Evolutionary conservation across 2,888 invertebrate genomes (phyloP), one percentile per base, ranked within the genome.

Genomic region (Luperina nickerlii): DNA sequence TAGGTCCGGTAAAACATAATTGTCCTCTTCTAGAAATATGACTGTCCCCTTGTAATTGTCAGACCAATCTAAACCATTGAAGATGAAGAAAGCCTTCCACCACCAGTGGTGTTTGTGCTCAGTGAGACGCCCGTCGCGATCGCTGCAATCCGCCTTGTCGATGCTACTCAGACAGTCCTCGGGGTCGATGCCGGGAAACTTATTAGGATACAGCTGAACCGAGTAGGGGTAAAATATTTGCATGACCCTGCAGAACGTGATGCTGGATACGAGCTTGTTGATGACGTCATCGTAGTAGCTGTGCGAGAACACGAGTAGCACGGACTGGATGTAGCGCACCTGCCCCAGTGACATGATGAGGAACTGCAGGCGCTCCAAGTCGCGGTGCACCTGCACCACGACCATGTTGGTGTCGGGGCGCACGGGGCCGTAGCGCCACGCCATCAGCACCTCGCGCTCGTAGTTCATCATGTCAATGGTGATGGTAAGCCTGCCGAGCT

Each of bases 81-180:
- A 94, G n/a, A 94, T 87, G 66, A 90, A 90, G 81, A 90, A 86
- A 2, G 92, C 94, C 67, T 89, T 93, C 94, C 94, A 95, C 95
- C 94, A 95, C 94, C 94, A 95, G 86, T 94, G 94, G 69, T 93
- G 94, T 82, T 94, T 94, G 80, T 84, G 85, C 85, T 95, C 92
- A 4, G 90, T 78, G 62, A 79, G 84, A 20, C 73, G 81, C n/a
- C 92, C 92, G 78, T 92, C 89, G 11, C 94, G 91, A 24, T 66
- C 57, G 66, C 70, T 80, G 79, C 92, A 92, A 54, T 42, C 67
- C 15, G 27, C 5, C 32, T 18, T 48, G 9, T 69, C 60, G 18
- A n/a, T 51, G 32, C 60, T 57, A 42, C 78, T 63, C 51, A 71
- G 60, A 66, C 91, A 91, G 67, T 93, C 92, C 6, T 76, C 84